Conservation (phyloP, 2,113 vertebrate species). For the Numida meleagris region DNA sequence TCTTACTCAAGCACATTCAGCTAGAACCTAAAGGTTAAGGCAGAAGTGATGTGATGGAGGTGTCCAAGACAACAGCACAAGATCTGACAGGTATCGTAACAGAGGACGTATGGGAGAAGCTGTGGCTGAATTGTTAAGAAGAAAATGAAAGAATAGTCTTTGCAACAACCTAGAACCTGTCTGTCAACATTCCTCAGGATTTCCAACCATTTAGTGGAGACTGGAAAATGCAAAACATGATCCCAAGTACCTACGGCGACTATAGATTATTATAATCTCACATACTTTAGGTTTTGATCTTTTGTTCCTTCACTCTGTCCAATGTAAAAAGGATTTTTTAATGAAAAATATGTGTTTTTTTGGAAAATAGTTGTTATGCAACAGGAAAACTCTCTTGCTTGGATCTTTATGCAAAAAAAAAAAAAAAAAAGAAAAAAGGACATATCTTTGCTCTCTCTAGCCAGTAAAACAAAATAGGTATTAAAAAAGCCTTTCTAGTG, state of each 20-base stretch:
- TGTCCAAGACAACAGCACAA: not conserved
- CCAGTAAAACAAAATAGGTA: not conserved
- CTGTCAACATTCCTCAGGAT: not conserved
- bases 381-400: not conserved
- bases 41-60: not conserved
- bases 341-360: not conserved
- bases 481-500: not conserved
- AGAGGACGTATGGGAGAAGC: not conserved
- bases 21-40: slow-evolving; percentile 12
- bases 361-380: not conserved
- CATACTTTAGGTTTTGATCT: not conserved
- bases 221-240: not conserved
- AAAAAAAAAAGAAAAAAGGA: not conserved
- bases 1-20: slow-evolving; percentile 57
- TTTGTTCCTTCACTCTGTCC: not conserved
- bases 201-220: not conserved
- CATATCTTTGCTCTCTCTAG: not conserved
- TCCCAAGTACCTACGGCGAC: not conserved
- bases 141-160: not conserved
- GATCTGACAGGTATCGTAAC: not conserved
- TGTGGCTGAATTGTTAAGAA: not conserved
- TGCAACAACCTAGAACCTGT: not conserved
- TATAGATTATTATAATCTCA: not conserved
- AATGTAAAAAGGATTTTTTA: not conserved
- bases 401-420: not conserved